These are phyloP conservation scores for Thamnophis elegans DNA, from an alignment of 2,797 vertebrate genomes.

Conservation along the genomic window DNA sequence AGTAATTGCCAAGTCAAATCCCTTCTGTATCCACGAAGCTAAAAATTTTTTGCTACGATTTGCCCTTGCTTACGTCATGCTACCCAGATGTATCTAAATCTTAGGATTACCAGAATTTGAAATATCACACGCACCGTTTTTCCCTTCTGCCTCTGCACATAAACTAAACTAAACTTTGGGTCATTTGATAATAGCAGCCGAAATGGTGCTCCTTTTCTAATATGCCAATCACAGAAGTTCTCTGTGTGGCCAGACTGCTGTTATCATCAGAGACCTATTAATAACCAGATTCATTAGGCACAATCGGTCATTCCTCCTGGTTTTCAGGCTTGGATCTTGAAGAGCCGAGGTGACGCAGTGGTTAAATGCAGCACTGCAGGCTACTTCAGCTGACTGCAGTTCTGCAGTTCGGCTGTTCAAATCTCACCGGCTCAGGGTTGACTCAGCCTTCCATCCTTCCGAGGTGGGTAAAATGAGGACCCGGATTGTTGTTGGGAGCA, in stretches of 20 bases:
- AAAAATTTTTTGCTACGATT: background rate
- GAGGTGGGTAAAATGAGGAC: no score
- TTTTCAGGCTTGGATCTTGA: background rate
- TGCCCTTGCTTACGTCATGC: background rate
- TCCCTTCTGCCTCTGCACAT: background rate
- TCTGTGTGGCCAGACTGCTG: background rate
- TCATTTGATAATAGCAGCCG: background rate
- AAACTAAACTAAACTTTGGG: background rate
- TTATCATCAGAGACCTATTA: background rate
- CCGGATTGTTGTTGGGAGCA: no score
- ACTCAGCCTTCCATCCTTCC: no score
- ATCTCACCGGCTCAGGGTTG: no score
- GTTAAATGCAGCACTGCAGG: no score
- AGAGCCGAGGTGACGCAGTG: no score
- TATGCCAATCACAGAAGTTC: background rate
- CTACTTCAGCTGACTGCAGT: no score
- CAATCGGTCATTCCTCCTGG: background rate
- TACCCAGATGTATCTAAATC: background rate
- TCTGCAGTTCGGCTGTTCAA: no score
- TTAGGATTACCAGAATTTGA: background rate
- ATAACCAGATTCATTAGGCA: background rate
- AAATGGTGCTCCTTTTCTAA: background rate
- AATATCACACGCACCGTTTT: background rate
- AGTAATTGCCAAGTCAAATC: background rate
- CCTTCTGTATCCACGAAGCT: background rate